These are phyloP conservation scores for Cerastis leucographa DNA, from an alignment of 2,888 invertebrate species.

Conservation along the genomic window DNA sequence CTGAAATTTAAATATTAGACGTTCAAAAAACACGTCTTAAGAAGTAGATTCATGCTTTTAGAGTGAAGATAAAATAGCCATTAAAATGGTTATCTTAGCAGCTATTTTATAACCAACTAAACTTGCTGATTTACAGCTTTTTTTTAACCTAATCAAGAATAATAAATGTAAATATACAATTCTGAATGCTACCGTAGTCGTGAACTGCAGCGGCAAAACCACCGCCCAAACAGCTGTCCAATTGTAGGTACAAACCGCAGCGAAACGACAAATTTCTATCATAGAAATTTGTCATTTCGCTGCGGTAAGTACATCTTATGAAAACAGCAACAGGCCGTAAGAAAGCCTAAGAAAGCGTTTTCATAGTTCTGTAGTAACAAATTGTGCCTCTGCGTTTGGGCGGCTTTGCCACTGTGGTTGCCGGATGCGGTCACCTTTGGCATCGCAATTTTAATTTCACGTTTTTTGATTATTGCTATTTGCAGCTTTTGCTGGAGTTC, in stretches of 20 bases:
- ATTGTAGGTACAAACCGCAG: not conserved
- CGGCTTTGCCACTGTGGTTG: not conserved
- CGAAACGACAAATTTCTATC: too few relatives aligned
- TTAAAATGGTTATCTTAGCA: too few relatives aligned
- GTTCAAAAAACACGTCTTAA: too few relatives aligned
- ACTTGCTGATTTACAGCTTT: too few relatives aligned
- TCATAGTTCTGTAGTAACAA: not conserved
- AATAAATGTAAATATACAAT: not conserved
- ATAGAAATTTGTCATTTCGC: too few relatives aligned
- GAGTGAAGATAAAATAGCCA: not conserved
- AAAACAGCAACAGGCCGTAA: not conserved
- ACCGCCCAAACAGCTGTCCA: not conserved
- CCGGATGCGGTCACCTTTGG: not conserved
- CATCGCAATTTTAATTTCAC: not conserved
- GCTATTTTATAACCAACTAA: too few relatives aligned
- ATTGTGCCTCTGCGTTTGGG: not conserved
- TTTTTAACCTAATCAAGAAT: too few relatives aligned
- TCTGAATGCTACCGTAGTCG: not conserved
- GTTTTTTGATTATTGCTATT: not conserved
- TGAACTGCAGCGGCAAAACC: not conserved
- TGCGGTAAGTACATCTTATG: too few relatives aligned
- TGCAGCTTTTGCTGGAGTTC: not conserved
- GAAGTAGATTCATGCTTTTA: not conserved
- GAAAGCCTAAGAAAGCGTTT: not conserved
- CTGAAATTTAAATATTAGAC: too few relatives aligned